Conservation (phyloP, 2,888 invertebrate species). For the Callyntrura guangdongensis region DNA sequence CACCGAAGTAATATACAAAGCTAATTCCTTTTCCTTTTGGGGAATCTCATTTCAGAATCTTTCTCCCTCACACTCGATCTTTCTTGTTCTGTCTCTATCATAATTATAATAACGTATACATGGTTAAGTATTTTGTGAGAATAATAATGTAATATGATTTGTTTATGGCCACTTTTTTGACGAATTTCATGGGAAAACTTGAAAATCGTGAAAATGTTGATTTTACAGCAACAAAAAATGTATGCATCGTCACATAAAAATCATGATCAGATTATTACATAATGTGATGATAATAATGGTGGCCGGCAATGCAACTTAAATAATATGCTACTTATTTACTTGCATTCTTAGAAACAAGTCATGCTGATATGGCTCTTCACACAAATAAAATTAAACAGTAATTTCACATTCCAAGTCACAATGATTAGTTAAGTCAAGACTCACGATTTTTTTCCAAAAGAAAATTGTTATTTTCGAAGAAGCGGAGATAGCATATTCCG, state of each 20-base stretch:
- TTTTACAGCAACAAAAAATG: not conserved
- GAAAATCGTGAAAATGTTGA: slow-evolving; percentile 55
- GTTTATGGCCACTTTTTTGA: slow-evolving; percentile 5
- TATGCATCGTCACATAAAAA: slow-evolving; percentile 18
- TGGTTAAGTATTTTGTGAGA: too few species aligned
- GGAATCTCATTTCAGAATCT: too few species aligned
- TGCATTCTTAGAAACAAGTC: slow-evolving; percentile 62
- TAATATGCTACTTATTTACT: slow-evolving; percentile 1
- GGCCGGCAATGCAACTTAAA: slow-evolving; percentile 11
- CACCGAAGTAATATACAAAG: too few species aligned
- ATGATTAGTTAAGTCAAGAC: slow-evolving; percentile 56
- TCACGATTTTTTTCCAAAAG: slow-evolving; percentile 59
- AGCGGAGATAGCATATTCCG: not conserved
- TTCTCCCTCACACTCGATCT: too few species aligned
- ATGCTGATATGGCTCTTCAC: slow-evolving; percentile 69
- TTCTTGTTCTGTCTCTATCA: too few species aligned
- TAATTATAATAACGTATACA: too few species aligned
- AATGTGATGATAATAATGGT: slow-evolving; percentile 40
- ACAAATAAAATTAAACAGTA: slow-evolving; percentile 65
- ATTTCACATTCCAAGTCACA: slow-evolving; percentile 66
- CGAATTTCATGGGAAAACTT: slow-evolving; percentile 63
- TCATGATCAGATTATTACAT: slow-evolving; percentile 45
- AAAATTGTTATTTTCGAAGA: not conserved
- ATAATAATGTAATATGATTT: too few species aligned
- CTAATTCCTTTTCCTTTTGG: slow-evolving; percentile 49